Evolutionary conservation across 1,140 invertebrate species (phyloP).

Genomic region (Micrasema longulum): DNA sequence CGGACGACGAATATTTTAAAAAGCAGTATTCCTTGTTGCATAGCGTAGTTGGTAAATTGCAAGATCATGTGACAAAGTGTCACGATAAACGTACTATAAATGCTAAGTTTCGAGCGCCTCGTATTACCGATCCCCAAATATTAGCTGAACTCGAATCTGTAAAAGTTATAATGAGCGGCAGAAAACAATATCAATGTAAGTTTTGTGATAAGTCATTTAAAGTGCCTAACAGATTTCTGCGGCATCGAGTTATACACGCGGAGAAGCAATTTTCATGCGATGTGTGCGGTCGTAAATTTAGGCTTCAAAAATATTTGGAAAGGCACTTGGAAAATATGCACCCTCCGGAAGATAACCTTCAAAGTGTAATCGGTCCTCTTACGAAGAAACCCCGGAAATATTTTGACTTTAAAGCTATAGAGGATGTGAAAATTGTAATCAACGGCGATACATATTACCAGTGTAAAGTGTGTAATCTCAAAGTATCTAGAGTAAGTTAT

Average conservation of each 20-base stretch:
- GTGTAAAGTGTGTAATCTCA: slow-evolving; percentile 71
- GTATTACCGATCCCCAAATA: slow-evolving; percentile 47
- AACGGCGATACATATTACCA: slow-evolving; percentile 67
- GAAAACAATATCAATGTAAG: slow-evolving; percentile 61
- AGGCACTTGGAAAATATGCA: slow-evolving; percentile 54
- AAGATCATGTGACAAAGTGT: slow-evolving; percentile 27
- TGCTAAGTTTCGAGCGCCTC: no score
- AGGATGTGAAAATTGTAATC: slow-evolving; percentile 62
- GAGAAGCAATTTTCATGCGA: slow-evolving; percentile 53
- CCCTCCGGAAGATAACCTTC: slow-evolving; percentile 33
- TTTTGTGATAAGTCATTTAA: slow-evolving; percentile 47
- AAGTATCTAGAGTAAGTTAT: slow-evolving; percentile 70
- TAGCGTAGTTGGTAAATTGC: slow-evolving; percentile 15
- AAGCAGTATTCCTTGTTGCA: slow-evolving; percentile 10
- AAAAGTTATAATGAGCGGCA: slow-evolving; percentile 63
- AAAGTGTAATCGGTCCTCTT: slow-evolving; percentile 11
- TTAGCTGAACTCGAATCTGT: slow-evolving; percentile 58
- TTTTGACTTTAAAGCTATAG: slow-evolving; percentile 60
- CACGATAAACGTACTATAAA: slow-evolving; percentile 36
- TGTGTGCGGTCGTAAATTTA: slow-evolving; percentile 53
- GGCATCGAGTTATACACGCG: slow-evolving; percentile 51
- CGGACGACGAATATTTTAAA: background rate
- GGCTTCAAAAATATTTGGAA: slow-evolving; percentile 48
- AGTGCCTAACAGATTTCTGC: slow-evolving; percentile 42
- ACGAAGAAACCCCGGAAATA: slow-evolving; percentile 51